Evolutionary conservation across 2,888 invertebrate genomes (phyloP).

Genomic region (Punctoribates punctum): DNA sequence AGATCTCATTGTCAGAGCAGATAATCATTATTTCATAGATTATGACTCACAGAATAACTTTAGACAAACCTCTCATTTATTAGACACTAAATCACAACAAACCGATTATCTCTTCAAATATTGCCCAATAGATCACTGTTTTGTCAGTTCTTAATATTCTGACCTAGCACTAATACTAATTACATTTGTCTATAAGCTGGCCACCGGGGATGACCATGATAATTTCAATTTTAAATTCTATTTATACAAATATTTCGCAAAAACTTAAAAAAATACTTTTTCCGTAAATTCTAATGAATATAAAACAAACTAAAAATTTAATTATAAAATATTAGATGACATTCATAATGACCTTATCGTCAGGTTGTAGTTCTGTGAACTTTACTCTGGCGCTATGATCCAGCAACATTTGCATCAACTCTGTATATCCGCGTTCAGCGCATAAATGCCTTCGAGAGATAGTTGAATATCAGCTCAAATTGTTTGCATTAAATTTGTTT

Average conservation of each 20-base stretch:
- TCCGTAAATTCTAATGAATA: too few relatives aligned
- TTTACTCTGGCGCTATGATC: constrained; percentile 75
- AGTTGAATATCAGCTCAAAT: background rate
- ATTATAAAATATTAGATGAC: too few relatives aligned
- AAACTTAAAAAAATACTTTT: too few relatives aligned
- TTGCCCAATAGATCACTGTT: too few relatives aligned
- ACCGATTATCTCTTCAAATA: too few relatives aligned
- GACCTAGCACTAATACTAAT: background rate
- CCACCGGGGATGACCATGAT: too few relatives aligned
- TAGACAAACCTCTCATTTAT: background rate
- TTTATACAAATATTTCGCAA: too few relatives aligned
- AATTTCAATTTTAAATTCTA: too few relatives aligned
- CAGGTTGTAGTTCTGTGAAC: constrained; percentile 55
- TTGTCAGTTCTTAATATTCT: background rate
- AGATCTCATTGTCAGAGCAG: background rate
- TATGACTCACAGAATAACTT: background rate
- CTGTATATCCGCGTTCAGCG: constrained; percentile 59
- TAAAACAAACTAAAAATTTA: too few relatives aligned
- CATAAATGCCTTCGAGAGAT: constrained; percentile 63
- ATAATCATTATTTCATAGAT: background rate
- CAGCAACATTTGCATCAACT: constrained; percentile 61
- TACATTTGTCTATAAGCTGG: too few relatives aligned
- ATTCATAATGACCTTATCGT: constrained; percentile 41
- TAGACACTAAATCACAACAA: background rate
- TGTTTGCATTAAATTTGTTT: too few relatives aligned